Base-by-base conservation (phyloP, 2,797 vertebrate species). In the Melanotaenia trifasciata region DNA sequence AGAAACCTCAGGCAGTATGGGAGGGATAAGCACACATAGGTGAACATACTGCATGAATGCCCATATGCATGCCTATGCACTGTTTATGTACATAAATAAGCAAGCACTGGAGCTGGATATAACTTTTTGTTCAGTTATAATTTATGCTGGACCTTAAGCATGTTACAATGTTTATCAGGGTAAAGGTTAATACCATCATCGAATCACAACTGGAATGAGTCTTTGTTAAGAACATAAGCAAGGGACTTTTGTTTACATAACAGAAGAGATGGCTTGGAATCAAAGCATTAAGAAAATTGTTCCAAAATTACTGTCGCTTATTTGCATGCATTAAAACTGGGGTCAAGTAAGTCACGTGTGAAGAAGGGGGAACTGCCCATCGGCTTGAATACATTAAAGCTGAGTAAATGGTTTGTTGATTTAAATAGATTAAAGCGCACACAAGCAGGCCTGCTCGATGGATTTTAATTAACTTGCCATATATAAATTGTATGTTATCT, bases 401-500 rank as follows among this genome's bases (percentile, higher is more conserved):
- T 63, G 76, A 91, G 88, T 89, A 94, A 93, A 93, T 87, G 89
- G 88, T 91, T 91, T 93, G 92, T 91, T 93, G 92, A 90, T 92
- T 90, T 87, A 90, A 85, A 90, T 58, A 91, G 91, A 93, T 93
- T 92, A 92, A 86, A 90, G 86, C 87, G 90, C 82, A 91, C 84
- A 90, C 79, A 92, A 83, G 84, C 84, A 88, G 73, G 67, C 80
- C 84, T 88, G 84, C 89, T 91, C 74, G 64, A 87, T 90, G 90
- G 90, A 88, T 93, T 94, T 92, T 93, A 94, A 95, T 95, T 94
- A 94, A 94, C 89, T 92, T 90, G 92, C 91, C 90, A 92, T 93
- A 92, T 93, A 94, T 91, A 92, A 93, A 94, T 90, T 92, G 84
- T 89, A 92, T 86, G 91, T 94, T 93, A 95, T 93, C 90, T 87